phyloP scores from a whole-genome alignment of 2,797 vertebrate species.

The Enteromius unitaeniatus region DNA sequence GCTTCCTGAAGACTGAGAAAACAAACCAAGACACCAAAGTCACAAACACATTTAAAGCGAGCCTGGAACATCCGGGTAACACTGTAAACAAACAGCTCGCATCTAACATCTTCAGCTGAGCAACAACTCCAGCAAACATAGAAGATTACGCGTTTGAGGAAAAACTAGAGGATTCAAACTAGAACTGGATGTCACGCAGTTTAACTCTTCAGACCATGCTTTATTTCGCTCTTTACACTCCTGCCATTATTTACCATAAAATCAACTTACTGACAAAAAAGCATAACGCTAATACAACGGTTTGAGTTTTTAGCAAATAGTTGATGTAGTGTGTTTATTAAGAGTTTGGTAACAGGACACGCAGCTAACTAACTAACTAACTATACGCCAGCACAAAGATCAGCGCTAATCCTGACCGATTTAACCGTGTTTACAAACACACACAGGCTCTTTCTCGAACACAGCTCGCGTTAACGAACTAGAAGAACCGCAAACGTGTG shows the following conservation, averaged over 20 bases:
- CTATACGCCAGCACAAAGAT: neutral
- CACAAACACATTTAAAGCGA: neutral
- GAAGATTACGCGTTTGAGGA: neutral
- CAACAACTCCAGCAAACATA: neutral
- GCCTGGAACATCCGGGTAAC: neutral
- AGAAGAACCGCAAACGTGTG: neutral
- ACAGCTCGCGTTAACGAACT: neutral
- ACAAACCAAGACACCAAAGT: neutral
- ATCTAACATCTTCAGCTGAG: neutral
- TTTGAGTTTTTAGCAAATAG: too few relatives aligned
- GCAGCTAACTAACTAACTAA: neutral
- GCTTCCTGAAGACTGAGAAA: neutral
- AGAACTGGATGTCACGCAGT: neutral
- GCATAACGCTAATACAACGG: neutral
- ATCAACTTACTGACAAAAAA: neutral
- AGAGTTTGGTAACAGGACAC: too few relatives aligned
- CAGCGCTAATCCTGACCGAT: neutral
- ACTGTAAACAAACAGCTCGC: neutral
- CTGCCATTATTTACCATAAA: too few relatives aligned
- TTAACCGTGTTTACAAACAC: slow-evolving; percentile 1
- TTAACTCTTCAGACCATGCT: neutral
- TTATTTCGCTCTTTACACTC: neutral
- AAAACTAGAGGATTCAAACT: too few relatives aligned
- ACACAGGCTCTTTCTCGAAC: neutral
- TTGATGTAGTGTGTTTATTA: too few relatives aligned